Evolutionary conservation across 1,140 invertebrate species (phyloP), one percentile per base, ranked within the genome.

Genomic region (Brachionus plicatilis): DNA sequence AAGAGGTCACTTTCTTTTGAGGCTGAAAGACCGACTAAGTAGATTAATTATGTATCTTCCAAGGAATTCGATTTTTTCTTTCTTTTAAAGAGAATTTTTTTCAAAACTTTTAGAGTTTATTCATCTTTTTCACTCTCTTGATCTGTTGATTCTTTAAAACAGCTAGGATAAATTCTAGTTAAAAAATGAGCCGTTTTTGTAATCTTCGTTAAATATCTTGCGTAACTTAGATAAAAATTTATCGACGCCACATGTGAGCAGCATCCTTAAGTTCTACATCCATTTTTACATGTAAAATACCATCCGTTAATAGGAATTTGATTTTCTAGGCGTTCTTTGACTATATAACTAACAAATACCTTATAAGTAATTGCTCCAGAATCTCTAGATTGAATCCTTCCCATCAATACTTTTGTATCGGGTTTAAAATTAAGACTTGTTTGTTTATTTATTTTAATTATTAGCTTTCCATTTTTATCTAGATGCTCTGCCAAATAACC

Each of bases 251-350:
- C 1, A 70, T 70, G 66, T 7, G 66, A 70, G 29, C 66, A 70
- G 14, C 66, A 70, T 33, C 66, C 66, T 33, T 41, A n/a, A 70
- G 66, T 70, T 70, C 29, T 27, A 37, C 24, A n/a, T 70, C 29
- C 66, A 70, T 70, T 70, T 70, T 70, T 70, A 37, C 29, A 70
- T 33, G 66, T 70, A 70, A 33, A 70, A 70, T 70, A 37, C 66
- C 66, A 70, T 33, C n/a, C n/a, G n/a, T n/a, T n/a, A n/a, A n/a
- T n/a, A n/a, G n/a, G n/a, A 6, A 33, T 33, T 33, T 33, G 29
- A 33, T 33, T 33, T 33, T 33, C 29, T 33, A 33, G 29, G 2
- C 29, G 3, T 33, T 33, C 2, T 3, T 33, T 6, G 3, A 33
- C 29, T 33, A 33, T 33, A 33, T 33, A 33, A 33, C 29, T 33